Evolutionary conservation across 2,888 invertebrate species (phyloP).

Genomic region (Ormyrus rosae): DNA sequence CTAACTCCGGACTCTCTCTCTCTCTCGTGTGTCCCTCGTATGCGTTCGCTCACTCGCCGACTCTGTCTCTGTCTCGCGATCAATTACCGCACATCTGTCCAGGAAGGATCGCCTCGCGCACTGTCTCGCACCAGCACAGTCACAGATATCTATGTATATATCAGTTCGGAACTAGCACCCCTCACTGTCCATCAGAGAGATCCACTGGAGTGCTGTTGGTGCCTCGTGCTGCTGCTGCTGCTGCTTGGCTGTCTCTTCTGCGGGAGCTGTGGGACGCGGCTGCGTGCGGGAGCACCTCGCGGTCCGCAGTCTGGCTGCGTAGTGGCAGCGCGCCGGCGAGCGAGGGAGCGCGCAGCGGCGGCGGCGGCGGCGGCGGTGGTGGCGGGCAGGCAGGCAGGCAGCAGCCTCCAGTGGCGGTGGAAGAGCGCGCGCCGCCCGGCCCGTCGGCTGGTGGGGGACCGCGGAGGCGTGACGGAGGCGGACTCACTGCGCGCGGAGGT

Average conservation of each 20-base stretch:
- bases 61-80: too few species aligned
- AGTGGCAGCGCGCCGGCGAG: slow-evolving; percentile 65
- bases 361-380: slow-evolving; percentile 44
- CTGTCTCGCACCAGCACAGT: too few species aligned
- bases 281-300: slow-evolving; percentile 71
- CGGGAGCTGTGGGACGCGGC: slow-evolving; percentile 19
- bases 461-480: slow-evolving; percentile 70
- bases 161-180: too few species aligned
- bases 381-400: slow-evolving; percentile 59
- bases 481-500: slow-evolving; percentile 74
- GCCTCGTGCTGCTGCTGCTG: neutral
- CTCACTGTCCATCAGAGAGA: too few species aligned
- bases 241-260: neutral
- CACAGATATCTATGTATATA: too few species aligned
- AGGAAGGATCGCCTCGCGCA: too few species aligned
- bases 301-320: slow-evolving; percentile 76
- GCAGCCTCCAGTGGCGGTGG: slow-evolving; percentile 46
- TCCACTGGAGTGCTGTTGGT: too few species aligned
- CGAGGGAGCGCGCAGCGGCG: slow-evolving; percentile 17
- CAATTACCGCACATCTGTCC: too few species aligned
- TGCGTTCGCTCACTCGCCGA: too few species aligned
- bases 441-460: slow-evolving; percentile 62
- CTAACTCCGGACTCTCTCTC: too few species aligned
- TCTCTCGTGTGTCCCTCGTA: too few species aligned
- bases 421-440: slow-evolving; percentile 53